Base-by-base conservation (phyloP, 2,888 invertebrate species). In the Amphipyra berbera region DNA sequence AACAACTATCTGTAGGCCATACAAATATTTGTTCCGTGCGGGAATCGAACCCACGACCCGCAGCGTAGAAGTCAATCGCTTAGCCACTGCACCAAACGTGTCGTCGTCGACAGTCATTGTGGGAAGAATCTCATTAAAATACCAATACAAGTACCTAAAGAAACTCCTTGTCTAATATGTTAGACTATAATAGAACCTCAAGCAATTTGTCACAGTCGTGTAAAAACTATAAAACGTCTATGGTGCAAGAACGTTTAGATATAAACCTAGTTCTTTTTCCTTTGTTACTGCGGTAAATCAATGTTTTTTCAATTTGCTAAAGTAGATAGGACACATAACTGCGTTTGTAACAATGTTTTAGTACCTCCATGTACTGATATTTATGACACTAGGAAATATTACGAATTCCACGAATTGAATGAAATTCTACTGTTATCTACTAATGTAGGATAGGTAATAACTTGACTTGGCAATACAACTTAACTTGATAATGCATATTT, bases 241-340 rank as follows among this genome's bases (percentile, higher is more conserved):
- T 49, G 41, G 27, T 21, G 35, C 15, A n/a, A 6, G 9, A 46
- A 38, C 0, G 5, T 48, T 12, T 35, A 37, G 15, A 49, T 44
- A 27, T 60, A 10, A 9, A 42, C 6, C 30, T 30, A 30, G 30
- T 30, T 7, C 30, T 30, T 45, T 59, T 59, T 57, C 12, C 47
- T 47, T 61, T 50, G 68, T 74, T 71, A 72, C 48, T n/a, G 30
- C 30, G 50, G 33, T 59, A 45, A 64, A 73, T 73, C 64, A 61
- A 42, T 63, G 57, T 68, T 65, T 57, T 76, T 60, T 58, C 46
- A 56, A 55, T 59, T 69, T 35, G 66, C 52, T 50, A n/a, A 72
- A 58, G 64, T 66, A 82, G 82, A 82, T 84, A 84, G 53, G 63
- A 69, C 84, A 84, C 79, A 82, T 75, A 71, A 14, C 42, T 50